Percentiles rank a stretch among this genome's conserved stretches.
Conservation (phyloP, 2,797 vertebrate species). For the Spinus pinus region DNA sequence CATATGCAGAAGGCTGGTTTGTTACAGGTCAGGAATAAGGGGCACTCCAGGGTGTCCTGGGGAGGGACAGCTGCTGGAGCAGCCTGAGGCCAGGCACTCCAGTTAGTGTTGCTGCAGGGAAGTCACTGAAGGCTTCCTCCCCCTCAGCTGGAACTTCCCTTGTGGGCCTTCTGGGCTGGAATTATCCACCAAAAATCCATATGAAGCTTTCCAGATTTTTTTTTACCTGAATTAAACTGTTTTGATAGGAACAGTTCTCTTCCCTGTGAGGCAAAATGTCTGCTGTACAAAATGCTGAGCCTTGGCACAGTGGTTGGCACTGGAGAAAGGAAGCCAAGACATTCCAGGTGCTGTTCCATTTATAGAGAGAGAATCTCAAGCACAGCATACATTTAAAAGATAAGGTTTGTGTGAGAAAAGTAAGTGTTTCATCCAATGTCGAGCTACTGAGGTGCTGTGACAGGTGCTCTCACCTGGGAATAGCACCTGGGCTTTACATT, state of each 20-base stretch:
- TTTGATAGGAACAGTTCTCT: background rate
- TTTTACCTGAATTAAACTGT: background rate
- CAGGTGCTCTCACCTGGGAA: background rate
- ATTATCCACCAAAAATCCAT: background rate
- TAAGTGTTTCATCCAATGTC: background rate
- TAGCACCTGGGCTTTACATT: background rate
- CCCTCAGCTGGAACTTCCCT: background rate
- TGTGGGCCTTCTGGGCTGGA: background rate
- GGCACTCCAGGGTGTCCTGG: background rate
- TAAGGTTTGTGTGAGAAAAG: background rate
- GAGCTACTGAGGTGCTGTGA: background rate
- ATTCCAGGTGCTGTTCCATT: background rate
- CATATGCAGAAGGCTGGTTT: rapidly evolving
- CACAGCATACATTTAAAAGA: background rate
- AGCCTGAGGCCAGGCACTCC: rapidly evolving
- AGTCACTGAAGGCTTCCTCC: background rate
- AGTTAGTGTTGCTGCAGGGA: rapidly evolving
- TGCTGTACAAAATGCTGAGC: background rate
- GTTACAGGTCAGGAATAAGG: rapidly evolving
- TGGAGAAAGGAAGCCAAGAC: background rate
- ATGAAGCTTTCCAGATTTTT: background rate
- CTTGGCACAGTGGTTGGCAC: background rate
- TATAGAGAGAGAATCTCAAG: background rate
- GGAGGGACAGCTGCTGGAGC: background rate
- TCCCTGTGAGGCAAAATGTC: background rate